Base-by-base conservation (phyloP, 2,888 invertebrate genomes). In the Drosophila acutilabella region DNA sequence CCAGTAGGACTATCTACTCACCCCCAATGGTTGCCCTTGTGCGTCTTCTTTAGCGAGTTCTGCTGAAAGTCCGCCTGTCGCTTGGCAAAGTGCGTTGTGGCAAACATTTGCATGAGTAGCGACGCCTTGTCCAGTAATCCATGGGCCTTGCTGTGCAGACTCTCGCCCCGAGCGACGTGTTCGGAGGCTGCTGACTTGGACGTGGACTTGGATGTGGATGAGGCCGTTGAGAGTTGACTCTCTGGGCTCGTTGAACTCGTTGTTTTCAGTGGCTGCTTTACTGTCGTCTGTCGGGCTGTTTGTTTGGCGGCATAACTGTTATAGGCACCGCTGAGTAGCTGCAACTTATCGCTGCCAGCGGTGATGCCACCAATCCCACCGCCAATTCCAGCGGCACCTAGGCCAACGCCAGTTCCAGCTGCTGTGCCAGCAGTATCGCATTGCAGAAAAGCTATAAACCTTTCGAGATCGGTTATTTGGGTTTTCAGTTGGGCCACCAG, bases 391-490 rank as follows among this genome's bases (percentile, higher is more conserved):
- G 30, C 8, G 1, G 8, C 30, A 8, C 8, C 30, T 2, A 30
- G 0, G 1, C 30, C 30, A 30, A 8, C 38, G 14, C 23, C 45
- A 1, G 8, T 48, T 20, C 50, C 75, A 7, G 44, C 67, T 0
- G 50, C 65, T 8, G 78, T 68, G 23, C 67, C 90, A 73, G 94
- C 95, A 0, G 93, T 92, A 84, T 96, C 96, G 78, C 96, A 96
- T 94, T 99, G 99, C 88, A 99, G 94, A 89, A 98, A 96, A 82
- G 96, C 96, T 80, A 99, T 98, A 91, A 99, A 99, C 77, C 98
- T 95, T 92, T 99, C 99, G 92, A 99, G 94, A 93, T 99, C 99
- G 45, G 96, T 95, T 59, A 99, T 98, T 93, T 99, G 99, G 0
- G 98, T 97, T 93, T 99, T 98, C 18, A 99, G 93, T 92, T 99